These are phyloP conservation scores for Drosophila virilis DNA, from an alignment of 1,140 invertebrate species.

Conservation along the genomic window DNA sequence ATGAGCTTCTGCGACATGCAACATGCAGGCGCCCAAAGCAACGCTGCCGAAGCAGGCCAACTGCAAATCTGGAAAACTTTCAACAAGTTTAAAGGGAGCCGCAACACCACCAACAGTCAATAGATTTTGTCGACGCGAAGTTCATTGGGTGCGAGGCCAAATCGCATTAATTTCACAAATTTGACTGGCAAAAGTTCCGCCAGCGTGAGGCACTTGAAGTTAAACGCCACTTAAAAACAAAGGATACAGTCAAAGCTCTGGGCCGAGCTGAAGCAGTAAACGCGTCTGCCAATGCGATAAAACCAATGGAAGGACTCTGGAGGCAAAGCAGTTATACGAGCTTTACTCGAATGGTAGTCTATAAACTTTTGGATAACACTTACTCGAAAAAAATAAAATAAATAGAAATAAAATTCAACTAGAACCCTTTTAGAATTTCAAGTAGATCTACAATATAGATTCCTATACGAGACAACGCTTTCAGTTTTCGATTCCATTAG, in stretches of 20 bases:
- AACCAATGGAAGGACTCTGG: slow-evolving; percentile 7
- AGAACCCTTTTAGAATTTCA: no score
- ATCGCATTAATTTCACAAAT: slow-evolving; percentile 81
- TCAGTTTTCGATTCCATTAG: no score
- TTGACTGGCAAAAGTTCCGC: slow-evolving; percentile 74
- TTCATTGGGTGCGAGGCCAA: slow-evolving; percentile 40
- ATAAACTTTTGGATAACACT: slow-evolving; percentile 9
- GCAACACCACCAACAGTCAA: slow-evolving; percentile 49
- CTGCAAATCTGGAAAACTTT: slow-evolving; percentile 65
- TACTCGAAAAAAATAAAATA: background rate
- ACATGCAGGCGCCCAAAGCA: slow-evolving; percentile 25
- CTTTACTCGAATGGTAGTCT: background rate
- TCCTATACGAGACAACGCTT: no score
- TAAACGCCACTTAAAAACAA: slow-evolving; percentile 78
- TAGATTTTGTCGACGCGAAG: slow-evolving; percentile 10
- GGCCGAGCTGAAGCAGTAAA: background rate
- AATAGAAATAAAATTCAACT: background rate
- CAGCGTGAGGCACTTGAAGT: slow-evolving; percentile 66
- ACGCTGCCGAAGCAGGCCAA: slow-evolving; percentile 37
- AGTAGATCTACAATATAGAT: no score
- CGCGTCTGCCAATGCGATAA: slow-evolving; percentile 28
- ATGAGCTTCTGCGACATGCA: slow-evolving; percentile 42
- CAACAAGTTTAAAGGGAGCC: slow-evolving; percentile 60
- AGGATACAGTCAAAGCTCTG: slow-evolving; percentile 47
- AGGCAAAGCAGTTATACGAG: slow-evolving; percentile 4